Evolutionary conservation across 2,797 vertebrate genomes (phyloP).

Genomic region (Erpetoichthys calabaricus): DNA sequence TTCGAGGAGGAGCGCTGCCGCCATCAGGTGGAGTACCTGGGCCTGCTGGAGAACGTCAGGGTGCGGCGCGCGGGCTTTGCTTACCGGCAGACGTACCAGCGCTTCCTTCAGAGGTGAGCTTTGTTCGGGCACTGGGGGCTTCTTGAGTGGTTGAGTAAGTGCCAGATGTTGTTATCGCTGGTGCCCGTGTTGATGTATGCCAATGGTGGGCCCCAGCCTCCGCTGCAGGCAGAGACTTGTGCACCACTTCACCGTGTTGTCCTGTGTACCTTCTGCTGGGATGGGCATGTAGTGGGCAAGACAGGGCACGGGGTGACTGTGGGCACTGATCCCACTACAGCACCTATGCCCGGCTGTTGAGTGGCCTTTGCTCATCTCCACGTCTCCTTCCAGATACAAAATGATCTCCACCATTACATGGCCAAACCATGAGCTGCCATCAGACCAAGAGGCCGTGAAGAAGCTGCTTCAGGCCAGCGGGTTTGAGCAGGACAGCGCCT

Average conservation of each 20-base stretch:
- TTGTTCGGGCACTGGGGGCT: neutral
- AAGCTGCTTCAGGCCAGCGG: constrained; percentile 71
- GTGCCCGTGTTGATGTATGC: no score
- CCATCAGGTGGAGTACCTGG: constrained; percentile 92
- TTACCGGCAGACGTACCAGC: constrained; percentile 78
- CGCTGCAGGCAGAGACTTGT: no score
- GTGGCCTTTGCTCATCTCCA: no score
- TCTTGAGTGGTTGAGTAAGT: no score
- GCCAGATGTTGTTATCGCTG: no score
- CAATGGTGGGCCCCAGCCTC: no score
- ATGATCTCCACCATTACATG: constrained; percentile 95
- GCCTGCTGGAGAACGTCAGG: constrained; percentile 85
- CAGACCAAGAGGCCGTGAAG: constrained; percentile 77
- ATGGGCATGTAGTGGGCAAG: no score
- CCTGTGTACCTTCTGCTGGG: no score
- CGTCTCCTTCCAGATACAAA: constrained; percentile 65
- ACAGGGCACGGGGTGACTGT: no score
- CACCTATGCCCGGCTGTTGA: no score
- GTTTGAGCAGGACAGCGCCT: constrained; percentile 83
- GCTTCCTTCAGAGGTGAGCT: constrained; percentile 86
- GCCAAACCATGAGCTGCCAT: constrained; percentile 85
- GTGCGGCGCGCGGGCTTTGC: constrained; percentile 90
- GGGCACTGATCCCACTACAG: no score
- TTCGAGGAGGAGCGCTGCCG: constrained; percentile 83
- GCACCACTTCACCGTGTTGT: no score